Evolutionary conservation across 1,140 invertebrate species (phyloP).

Genomic region (Drosophila erecta): DNA sequence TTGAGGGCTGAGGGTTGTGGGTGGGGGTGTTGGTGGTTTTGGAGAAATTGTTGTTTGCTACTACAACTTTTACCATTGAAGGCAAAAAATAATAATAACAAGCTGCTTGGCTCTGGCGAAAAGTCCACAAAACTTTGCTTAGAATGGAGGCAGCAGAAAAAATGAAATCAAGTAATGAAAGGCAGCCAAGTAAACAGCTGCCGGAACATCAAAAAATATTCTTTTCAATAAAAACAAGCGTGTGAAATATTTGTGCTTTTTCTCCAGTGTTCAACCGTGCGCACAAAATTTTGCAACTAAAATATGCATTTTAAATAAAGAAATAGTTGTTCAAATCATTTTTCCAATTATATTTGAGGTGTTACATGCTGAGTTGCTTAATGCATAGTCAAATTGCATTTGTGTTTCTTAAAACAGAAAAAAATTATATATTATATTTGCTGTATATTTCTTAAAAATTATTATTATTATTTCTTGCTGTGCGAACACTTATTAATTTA

Average conservation of each 20-base stretch:
- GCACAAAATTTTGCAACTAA: background rate
- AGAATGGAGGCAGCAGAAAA: constrained; percentile 25
- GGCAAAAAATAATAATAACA: constrained; percentile 58
- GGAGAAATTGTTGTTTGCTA: constrained; percentile 64
- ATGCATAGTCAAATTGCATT: no score
- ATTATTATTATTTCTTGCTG: constrained; percentile 8
- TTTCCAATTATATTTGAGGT: no score
- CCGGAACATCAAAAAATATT: constrained; percentile 38
- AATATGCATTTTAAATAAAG: background rate
- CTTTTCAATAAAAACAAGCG: constrained; percentile 57
- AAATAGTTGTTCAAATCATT: background rate
- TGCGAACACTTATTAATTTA: constrained; percentile 64
- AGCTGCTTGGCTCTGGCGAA: constrained; percentile 37
- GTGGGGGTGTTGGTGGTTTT: constrained; percentile 1
- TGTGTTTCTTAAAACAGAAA: no score
- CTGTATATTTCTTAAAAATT: no score
- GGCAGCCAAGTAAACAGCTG: constrained; percentile 36
- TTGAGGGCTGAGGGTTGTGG: no score
- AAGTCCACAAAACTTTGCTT: constrained; percentile 50
- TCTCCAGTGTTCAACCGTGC: background rate
- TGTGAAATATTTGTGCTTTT: constrained; percentile 67
- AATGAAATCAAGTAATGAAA: constrained; percentile 31
- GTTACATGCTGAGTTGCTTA: no score
- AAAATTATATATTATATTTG: no score
- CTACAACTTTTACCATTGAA: constrained; percentile 61